Conservation (phyloP, 2,888 invertebrate species). For the Liopterus haemorrhoidalis region DNA sequence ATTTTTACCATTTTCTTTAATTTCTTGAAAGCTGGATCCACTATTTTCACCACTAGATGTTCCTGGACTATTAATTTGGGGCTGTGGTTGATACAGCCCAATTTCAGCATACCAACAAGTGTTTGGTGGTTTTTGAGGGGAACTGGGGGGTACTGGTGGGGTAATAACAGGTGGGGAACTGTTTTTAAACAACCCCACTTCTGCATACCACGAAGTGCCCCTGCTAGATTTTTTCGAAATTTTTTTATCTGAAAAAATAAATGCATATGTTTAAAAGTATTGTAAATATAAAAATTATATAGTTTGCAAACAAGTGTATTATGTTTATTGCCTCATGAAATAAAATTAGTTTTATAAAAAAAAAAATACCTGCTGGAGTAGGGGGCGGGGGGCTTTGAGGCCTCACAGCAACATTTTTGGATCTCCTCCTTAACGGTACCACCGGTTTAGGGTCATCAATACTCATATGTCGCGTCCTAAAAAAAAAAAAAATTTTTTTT, state of each 20-base stretch:
- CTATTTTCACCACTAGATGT: slow-evolving; percentile 41
- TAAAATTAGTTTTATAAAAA: no score
- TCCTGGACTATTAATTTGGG: slow-evolving; percentile 49
- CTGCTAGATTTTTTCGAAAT: no score
- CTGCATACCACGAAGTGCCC: slow-evolving; percentile 67
- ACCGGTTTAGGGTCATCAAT: slow-evolving; percentile 15
- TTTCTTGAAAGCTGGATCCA: no score
- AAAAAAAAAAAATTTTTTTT: neutral
- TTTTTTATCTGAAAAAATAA: no score
- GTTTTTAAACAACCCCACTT: slow-evolving; percentile 55
- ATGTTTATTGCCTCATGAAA: no score
- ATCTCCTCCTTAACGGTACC: slow-evolving; percentile 30
- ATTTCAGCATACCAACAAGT: slow-evolving; percentile 60
- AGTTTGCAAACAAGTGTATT: no score
- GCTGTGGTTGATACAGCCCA: slow-evolving; percentile 57
- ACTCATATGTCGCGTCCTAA: neutral
- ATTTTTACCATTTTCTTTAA: no score
- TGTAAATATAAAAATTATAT: no score
- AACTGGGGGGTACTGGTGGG: neutral
- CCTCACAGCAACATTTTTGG: slow-evolving; percentile 28
- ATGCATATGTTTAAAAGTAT: no score
- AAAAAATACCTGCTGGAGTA: slow-evolving; percentile 29
- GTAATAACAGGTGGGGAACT: neutral
- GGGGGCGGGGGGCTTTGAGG: slow-evolving; percentile 45
- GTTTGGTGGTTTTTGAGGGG: slow-evolving; percentile 22